Conservation (phyloP, 2,113 vertebrate genomes). For the Pseudonaja textilis region DNA sequence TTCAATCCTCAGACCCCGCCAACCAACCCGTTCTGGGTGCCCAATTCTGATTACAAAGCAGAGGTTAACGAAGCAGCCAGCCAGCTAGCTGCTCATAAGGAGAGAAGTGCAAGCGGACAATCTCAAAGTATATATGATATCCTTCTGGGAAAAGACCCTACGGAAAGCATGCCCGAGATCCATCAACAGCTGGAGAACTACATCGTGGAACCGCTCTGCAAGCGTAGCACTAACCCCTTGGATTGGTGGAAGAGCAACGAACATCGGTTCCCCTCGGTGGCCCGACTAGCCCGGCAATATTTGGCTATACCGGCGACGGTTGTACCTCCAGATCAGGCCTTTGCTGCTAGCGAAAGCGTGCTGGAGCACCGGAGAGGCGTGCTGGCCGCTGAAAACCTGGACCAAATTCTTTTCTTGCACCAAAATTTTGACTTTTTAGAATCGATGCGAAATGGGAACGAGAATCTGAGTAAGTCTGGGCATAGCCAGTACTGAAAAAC, state of each 20-base stretch:
- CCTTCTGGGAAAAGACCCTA: conserved; percentile 69
- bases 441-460: background rate
- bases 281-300: conserved; percentile 61
- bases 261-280: conserved; percentile 67
- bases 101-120: background rate
- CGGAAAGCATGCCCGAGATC: conserved; percentile 65
- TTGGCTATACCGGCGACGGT: conserved; percentile 65
- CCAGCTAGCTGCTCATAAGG: background rate
- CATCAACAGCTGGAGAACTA: conserved; percentile 72
- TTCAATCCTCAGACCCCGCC: conserved; percentile 3
- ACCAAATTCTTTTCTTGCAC: conserved; percentile 69
- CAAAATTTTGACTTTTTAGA: conserved; percentile 67
- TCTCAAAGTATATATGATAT: conserved; percentile 67
- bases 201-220: conserved; percentile 68
- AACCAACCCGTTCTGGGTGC: conserved; percentile 16
- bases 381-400: conserved; percentile 57
- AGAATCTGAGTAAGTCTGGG: background rate
- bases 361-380: conserved; percentile 55
- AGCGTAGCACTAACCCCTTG: conserved; percentile 65
- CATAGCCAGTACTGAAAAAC: background rate
- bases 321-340: conserved; percentile 49
- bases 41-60: background rate
- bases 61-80: background rate
- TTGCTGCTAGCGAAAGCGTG: conserved; percentile 39
- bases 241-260: conserved; percentile 69